Base-by-base conservation (phyloP, 2,797 vertebrate genomes). In the Spinus olivaceus region DNA sequence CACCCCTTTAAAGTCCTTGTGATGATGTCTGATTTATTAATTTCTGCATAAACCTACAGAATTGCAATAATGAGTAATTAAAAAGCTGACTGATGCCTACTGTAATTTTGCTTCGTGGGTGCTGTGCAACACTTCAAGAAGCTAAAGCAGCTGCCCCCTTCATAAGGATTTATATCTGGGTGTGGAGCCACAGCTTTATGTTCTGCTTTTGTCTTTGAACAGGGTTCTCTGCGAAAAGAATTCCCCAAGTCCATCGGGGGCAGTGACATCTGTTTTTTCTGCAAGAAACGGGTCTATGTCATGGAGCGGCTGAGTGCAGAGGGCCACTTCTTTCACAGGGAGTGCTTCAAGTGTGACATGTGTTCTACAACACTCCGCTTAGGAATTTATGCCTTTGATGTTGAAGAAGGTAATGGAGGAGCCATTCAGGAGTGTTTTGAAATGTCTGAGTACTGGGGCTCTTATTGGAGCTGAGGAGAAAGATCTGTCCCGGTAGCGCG, bases 291-390 rank as follows among this genome's bases (percentile, higher is more conserved):
- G 2, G 99, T 99, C 32, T 99, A 99, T 3, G 98, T 99, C 92
- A 99, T 99, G 98, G 99, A 99, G 97, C 96, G 99, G 47, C 98
- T 99, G 90, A 98, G 99, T 14, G 98, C 99, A 0, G 99, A 99
- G 86, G 99, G 99, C 7, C 98, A 99, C 80, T 99, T 98, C 97
- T 99, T 99, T 97, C 99, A 99, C 94, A 98, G 99, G 30, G 99
- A 99, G 91, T 99, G 99, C 92, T 99, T 99, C 94, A 99, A 98
- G 97, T 99, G 99, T 87, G 98, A 98, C 10, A 94, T 98, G 90
- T 99, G 99, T 57, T 97, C 97, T 54, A 98, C 98, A 32, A 97
- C 98, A 7, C 97, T 99, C 84, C 98, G 98, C n/a, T 98, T 98
- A 95, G 98, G 99, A 51, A 98, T 98, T 28, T 99, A 99, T 3